Evolutionary conservation across 2,797 vertebrate species (phyloP).

Genomic region (Typhlichthys eigenmanni): DNA sequence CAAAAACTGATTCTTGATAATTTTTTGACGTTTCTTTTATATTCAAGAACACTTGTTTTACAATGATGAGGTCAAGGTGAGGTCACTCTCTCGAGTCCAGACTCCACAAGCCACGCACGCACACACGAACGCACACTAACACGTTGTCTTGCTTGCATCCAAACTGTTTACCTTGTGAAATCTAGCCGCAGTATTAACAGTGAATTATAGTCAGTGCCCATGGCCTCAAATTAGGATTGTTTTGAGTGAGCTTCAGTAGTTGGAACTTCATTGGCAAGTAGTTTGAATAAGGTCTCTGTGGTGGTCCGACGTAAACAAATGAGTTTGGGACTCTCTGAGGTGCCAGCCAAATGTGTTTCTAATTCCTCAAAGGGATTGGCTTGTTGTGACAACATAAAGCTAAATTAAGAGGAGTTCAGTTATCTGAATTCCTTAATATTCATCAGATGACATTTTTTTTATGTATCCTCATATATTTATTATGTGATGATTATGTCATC

Average conservation of each 20-base stretch:
- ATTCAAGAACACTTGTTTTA: not conserved
- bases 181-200: conserved; percentile 8
- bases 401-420: no score
- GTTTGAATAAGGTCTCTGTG: conserved; percentile 32
- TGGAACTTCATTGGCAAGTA: conserved; percentile 28
- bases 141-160: not conserved
- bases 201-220: conserved; percentile 15
- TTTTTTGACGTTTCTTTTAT: not conserved
- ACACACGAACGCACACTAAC: no score
- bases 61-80: conserved; percentile 19
- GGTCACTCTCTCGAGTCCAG: conserved; percentile 19
- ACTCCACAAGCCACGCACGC: conserved; percentile 17
- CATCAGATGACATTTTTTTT: no score
- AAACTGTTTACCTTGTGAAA: not conserved
- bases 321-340: not conserved
- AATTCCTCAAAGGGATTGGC: not conserved
- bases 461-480: no score
- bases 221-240: conserved; percentile 30
- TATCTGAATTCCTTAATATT: no score
- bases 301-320: conserved; percentile 5
- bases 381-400: no score
- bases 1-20: not conserved
- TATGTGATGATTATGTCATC: no score
- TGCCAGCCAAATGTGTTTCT: not conserved
- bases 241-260: conserved; percentile 24